Base-by-base conservation (phyloP, 2,888 invertebrate species). In the Drosophila mayaguana region DNA sequence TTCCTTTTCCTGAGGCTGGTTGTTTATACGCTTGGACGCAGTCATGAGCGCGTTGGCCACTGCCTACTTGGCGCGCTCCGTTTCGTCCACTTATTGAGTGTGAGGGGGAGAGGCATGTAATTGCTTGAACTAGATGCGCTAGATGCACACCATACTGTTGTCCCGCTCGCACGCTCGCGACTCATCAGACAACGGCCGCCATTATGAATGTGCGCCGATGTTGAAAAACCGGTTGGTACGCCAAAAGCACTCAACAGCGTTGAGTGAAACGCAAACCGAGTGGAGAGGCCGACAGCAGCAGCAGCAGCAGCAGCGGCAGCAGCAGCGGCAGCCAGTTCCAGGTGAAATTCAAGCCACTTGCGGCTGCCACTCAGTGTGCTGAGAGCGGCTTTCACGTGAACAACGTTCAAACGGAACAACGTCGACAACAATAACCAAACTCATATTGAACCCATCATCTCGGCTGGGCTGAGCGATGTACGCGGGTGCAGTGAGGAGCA, bases 311-410 rank as follows among this genome's bases (percentile, higher is more conserved):
- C 60, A 16, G 42, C 20, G 36, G 48, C 56, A 16, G 20, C 20
- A 16, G 43, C 43, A 20, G 32, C 22, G 40, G 48, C 43, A 25
- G 68, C 60, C 68, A 38, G 57, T 56, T 78, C 83, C 88, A 84
- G 84, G 90, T 88, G 86, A 90, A 90, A 91, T 90, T 90, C 88
- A 89, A 91, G 90, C 85, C 80, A 88, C 81, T 84, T 81, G 81
- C 81, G 76, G 63, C 77, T 83, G 79, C 81, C 82, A 86, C 83
- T 92, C 90, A 92, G 91, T 92, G 88, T 88, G 91, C 82, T 88
- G 84, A 90, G 90, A 91, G 90, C 90, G 90, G 92, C 91, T 91
- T 91, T 92, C 90, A 91, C 91, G 92, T 91, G 88, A 91, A 90
- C 92, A 89, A 91, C 90, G 91, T 88, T 78, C 63, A 70, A 75